A percentile compares a stretch with the other conserved stretches of the same genome.
Evolutionary conservation across 1,140 invertebrate genomes (phyloP).

Genomic region (Notospermus geniculatus): DNA sequence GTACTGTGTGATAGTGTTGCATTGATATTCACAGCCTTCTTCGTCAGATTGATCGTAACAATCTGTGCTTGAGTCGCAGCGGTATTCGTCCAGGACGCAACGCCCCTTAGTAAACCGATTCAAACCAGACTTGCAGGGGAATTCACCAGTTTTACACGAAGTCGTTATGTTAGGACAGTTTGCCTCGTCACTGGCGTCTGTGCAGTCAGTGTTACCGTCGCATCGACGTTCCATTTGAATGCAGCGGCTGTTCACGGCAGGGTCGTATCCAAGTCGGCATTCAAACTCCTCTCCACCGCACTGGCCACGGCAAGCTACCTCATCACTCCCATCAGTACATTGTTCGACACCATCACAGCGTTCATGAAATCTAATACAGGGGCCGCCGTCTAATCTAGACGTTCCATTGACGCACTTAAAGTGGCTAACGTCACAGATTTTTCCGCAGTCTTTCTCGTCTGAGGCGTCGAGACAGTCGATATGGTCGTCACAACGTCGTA

Average conservation of each 20-base stretch:
- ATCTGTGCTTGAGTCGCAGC: neutral
- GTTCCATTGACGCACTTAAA: neutral
- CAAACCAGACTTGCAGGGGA: neutral
- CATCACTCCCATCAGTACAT: constrained; percentile 6
- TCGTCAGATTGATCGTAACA: constrained; percentile 8
- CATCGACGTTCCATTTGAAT: neutral
- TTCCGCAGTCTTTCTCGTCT: neutral
- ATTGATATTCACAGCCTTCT: neutral
- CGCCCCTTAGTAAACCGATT: neutral
- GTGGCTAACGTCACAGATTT: neutral
- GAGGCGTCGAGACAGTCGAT: constrained; percentile 11
- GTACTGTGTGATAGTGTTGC: neutral
- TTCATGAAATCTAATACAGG: neutral
- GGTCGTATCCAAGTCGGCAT: neutral
- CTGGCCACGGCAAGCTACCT: constrained; percentile 1
- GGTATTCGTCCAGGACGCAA: neutral
- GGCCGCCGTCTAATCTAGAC: neutral
- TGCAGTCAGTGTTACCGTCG: neutral
- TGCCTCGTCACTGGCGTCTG: constrained; percentile 2
- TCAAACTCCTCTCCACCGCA: constrained; percentile 1
- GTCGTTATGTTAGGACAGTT: neutral
- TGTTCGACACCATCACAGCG: constrained; percentile 1
- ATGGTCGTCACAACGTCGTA: constrained; percentile 9
- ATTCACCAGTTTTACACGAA: neutral
- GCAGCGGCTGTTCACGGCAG: neutral